Evolutionary conservation across 2,113 vertebrate species (phyloP).

Genomic region (Hippoglossus stenolepis): DNA sequence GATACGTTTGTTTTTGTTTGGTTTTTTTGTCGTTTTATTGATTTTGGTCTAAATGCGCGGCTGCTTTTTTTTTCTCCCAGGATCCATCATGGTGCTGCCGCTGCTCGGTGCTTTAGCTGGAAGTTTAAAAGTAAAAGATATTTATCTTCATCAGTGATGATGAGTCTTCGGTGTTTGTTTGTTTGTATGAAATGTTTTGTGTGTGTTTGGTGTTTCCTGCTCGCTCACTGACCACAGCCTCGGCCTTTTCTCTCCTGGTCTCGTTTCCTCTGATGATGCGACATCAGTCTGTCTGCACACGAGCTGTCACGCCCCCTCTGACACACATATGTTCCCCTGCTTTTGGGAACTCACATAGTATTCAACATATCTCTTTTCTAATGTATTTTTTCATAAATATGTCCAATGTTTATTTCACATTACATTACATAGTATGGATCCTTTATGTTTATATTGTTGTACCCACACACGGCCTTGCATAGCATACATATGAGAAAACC

Average conservation of each 20-base stretch:
- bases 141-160: slow-evolving; percentile 50
- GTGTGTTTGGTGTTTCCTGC: background rate
- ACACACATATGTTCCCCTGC: slow-evolving; percentile 3
- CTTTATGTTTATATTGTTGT: too few relatives aligned
- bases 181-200: too few relatives aligned
- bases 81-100: slow-evolving; percentile 21
- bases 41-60: slow-evolving; percentile 26
- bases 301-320: slow-evolving; percentile 4
- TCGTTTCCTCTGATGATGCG: slow-evolving; percentile 7
- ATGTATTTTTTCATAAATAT: too few relatives aligned
- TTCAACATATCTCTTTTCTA: background rate
- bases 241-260: background rate
- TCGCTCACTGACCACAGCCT: background rate
- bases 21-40: slow-evolving; percentile 41
- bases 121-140: slow-evolving; percentile 7
- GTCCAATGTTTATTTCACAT: too few relatives aligned
- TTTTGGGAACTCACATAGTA: background rate
- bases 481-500: too few relatives aligned
- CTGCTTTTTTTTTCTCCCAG: slow-evolving; percentile 40
- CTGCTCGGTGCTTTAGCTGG: background rate
- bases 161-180: background rate
- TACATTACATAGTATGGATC: too few relatives aligned
- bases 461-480: too few relatives aligned
- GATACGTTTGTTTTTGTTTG: background rate
- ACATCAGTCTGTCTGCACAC: too few relatives aligned